These are phyloP conservation scores for Arion vulgaris DNA, from an alignment of 1,140 invertebrate species.

Conservation along the genomic window DNA sequence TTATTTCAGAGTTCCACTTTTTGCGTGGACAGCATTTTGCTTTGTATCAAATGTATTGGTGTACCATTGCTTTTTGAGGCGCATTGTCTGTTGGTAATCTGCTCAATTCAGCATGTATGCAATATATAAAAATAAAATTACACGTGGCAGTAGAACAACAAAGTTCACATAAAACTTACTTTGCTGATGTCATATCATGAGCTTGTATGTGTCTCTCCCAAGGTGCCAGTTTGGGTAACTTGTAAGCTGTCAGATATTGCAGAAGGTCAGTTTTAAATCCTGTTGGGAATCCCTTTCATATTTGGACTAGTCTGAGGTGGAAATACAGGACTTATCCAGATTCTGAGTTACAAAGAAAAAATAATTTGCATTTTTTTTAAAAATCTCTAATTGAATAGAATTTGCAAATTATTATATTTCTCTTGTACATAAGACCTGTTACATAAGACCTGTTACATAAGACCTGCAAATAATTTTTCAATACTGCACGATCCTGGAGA, in stretches of 20 bases:
- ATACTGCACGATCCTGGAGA: too few species aligned
- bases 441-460: too few species aligned
- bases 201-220: slow-evolving; percentile 84
- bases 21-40: too few species aligned
- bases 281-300: slow-evolving; percentile 83
- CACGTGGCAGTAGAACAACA: too few species aligned
- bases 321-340: slow-evolving; percentile 84
- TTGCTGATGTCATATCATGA: slow-evolving; percentile 86
- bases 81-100: too few species aligned
- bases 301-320: slow-evolving; percentile 67
- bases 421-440: not conserved
- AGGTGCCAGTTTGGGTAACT: slow-evolving; percentile 78
- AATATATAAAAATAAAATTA: too few species aligned
- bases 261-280: slow-evolving; percentile 88
- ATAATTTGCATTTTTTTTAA: too few species aligned
- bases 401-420: not conserved
- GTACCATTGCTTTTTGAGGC: too few species aligned
- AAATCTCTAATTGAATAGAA: not conserved
- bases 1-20: too few species aligned
- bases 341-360: slow-evolving; percentile 5
- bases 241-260: slow-evolving; percentile 86
- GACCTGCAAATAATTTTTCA: too few species aligned
- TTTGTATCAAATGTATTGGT: too few species aligned
- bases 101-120: too few species aligned
- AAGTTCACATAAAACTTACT: slow-evolving; percentile 75